A percentile compares a stretch with the other conserved stretches of the same genome.
These are phyloP conservation scores for Sylvietta virens DNA, from an alignment of 2,113 vertebrate genomes.

Conservation along the genomic window DNA sequence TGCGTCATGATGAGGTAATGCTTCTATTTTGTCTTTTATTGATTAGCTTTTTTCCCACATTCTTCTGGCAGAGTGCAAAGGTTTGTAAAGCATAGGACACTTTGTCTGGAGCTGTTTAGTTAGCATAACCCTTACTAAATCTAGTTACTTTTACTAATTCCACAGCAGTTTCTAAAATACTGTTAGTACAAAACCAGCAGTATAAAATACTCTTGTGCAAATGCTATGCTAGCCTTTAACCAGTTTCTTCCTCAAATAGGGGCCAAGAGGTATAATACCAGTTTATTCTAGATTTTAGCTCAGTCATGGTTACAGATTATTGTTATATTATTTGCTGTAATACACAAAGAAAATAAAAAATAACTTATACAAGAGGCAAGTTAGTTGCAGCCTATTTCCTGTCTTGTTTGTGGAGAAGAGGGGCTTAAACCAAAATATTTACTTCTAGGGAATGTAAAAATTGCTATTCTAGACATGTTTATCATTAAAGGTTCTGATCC, in stretches of 20 bases:
- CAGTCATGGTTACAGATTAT: background rate
- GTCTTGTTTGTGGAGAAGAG: background rate
- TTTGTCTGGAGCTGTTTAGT: slow-evolving; percentile 36
- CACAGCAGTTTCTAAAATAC: background rate
- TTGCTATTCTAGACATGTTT: background rate
- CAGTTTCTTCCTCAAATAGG: background rate
- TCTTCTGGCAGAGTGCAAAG: slow-evolving; percentile 41
- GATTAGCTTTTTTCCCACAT: slow-evolving; percentile 55
- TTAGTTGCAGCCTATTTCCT: background rate
- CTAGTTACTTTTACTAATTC: slow-evolving; percentile 41
- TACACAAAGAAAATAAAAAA: background rate
- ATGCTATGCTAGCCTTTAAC: background rate
- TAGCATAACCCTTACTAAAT: slow-evolving; percentile 34
- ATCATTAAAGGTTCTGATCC: background rate
- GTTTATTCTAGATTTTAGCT: background rate
- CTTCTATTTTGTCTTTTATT: slow-evolving; percentile 63
- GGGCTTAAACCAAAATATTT: slow-evolving; percentile 5
- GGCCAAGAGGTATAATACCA: background rate
- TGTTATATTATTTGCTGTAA: background rate
- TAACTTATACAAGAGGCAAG: background rate
- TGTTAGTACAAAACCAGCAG: background rate
- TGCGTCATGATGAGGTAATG: slow-evolving; percentile 39
- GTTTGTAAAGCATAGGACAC: slow-evolving; percentile 28
- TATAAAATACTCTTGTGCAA: background rate
- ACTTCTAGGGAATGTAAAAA: background rate